Conservation (phyloP, 2,113 vertebrate genomes). For the Microcebus jonahi region DNA sequence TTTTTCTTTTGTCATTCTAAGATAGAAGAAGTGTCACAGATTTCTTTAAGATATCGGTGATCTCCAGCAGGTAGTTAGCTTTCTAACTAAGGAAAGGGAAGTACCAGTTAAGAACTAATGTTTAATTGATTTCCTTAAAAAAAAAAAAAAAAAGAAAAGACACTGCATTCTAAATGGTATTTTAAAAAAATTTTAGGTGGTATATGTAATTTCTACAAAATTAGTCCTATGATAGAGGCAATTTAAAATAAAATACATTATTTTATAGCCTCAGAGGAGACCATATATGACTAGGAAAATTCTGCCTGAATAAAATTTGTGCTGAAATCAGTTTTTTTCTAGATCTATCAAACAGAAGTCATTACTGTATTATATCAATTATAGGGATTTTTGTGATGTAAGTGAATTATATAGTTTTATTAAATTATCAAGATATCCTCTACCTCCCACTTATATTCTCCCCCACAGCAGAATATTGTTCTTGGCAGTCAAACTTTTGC, state of each 20-base stretch:
- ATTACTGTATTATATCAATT: background rate
- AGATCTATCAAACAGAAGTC: background rate
- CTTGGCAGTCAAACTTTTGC: background rate
- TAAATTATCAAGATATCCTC: background rate
- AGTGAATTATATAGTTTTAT: background rate
- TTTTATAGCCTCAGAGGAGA: background rate
- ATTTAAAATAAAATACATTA: slow-evolving; percentile 41
- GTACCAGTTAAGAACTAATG: background rate
- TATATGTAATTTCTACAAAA: background rate
- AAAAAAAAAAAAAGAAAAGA: background rate
- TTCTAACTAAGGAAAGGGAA: slow-evolving; percentile 57
- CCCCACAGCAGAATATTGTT: background rate
- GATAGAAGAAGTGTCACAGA: slow-evolving; percentile 34
- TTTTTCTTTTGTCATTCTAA: background rate
- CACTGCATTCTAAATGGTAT: background rate
- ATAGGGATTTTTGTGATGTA: background rate
- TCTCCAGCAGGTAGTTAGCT: slow-evolving; percentile 44
- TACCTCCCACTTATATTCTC: background rate
- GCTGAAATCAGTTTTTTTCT: background rate
- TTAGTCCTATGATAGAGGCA: background rate
- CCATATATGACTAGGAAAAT: background rate
- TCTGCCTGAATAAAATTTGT: background rate
- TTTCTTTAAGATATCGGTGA: background rate
- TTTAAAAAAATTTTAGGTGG: background rate
- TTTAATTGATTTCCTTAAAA: background rate